phyloP scores from a whole-genome alignment of 2,797 vertebrate genomes.

The Silurus lanzhouensis region DNA sequence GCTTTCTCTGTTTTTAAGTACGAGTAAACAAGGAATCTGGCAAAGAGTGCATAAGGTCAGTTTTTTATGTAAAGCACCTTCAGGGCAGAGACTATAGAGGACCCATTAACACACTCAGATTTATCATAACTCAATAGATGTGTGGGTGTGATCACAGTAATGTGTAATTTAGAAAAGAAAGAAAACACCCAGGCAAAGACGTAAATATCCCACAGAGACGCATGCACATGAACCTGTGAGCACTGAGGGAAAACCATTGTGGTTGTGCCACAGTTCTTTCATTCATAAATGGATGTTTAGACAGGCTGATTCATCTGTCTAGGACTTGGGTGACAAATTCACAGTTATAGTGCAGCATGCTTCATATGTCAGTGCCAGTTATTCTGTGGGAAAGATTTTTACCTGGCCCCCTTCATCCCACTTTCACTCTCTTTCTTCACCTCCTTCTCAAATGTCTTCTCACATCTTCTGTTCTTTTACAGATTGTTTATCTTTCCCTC shows the following conservation, averaged over 20 bases:
- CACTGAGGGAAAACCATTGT: slow-evolving; percentile 13
- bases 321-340: slow-evolving; percentile 56
- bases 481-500: slow-evolving; percentile 27
- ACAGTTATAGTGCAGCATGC: slow-evolving; percentile 51
- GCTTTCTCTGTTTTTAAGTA: slow-evolving; percentile 72
- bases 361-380: slow-evolving; percentile 53
- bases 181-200: slow-evolving; percentile 3
- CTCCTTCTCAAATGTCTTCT: slow-evolving; percentile 20
- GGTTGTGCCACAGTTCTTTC: slow-evolving; percentile 41
- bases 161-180: slow-evolving; percentile 24
- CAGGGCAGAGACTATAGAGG: slow-evolving; percentile 67
- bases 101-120: slow-evolving; percentile 68
- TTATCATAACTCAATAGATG: slow-evolving; percentile 34
- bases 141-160: slow-evolving; percentile 40
- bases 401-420: slow-evolving; percentile 20
- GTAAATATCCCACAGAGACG: slow-evolving; percentile 24
- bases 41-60: slow-evolving; percentile 65
- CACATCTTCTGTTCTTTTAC: slow-evolving; percentile 18
- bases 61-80: slow-evolving; percentile 54
- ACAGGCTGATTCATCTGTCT: slow-evolving; percentile 58
- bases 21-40: slow-evolving; percentile 71
- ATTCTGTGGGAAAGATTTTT: slow-evolving; percentile 40
- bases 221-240: not conserved
- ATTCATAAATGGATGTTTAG: slow-evolving; percentile 48
- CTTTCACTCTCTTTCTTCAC: slow-evolving; percentile 7